These are phyloP conservation scores for Bombus haemorrhoidalis DNA, from an alignment of 1,140 invertebrate genomes.

Conservation along the genomic window DNA sequence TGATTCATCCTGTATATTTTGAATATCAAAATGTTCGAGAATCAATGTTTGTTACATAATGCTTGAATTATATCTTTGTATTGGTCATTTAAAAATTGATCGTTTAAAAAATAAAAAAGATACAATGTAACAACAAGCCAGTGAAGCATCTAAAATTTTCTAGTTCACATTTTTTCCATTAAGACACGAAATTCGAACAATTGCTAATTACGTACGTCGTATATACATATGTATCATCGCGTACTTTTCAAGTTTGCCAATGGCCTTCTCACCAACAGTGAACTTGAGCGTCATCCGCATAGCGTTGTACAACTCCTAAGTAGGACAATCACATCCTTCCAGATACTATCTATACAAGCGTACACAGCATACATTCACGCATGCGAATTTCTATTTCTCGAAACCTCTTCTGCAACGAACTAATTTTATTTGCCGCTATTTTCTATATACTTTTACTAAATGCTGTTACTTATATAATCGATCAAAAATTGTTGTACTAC, in stretches of 20 bases:
- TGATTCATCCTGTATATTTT: too few relatives aligned
- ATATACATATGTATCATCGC: conserved; percentile 60
- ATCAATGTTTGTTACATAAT: too few relatives aligned
- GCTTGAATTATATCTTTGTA: background rate
- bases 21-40: too few relatives aligned
- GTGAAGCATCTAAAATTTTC: background rate
- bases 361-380: conserved; percentile 67
- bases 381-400: conserved; percentile 80
- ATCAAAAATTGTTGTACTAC: background rate
- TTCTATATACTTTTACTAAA: background rate
- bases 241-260: conserved; percentile 72
- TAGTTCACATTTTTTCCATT: background rate
- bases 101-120: background rate
- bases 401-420: conserved; percentile 62
- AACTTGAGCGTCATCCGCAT: conserved; percentile 69
- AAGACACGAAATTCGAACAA: background rate
- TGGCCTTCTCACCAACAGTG: conserved; percentile 69
- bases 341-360: conserved; percentile 74
- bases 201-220: background rate
- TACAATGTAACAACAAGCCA: background rate
- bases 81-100: background rate
- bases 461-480: background rate
- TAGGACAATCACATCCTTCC: conserved; percentile 80
- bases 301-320: conserved; percentile 71
- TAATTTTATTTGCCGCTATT: conserved; percentile 33